phyloP scores from a whole-genome alignment of 1,140 invertebrate species.

The Oryctes rhinoceros region DNA sequence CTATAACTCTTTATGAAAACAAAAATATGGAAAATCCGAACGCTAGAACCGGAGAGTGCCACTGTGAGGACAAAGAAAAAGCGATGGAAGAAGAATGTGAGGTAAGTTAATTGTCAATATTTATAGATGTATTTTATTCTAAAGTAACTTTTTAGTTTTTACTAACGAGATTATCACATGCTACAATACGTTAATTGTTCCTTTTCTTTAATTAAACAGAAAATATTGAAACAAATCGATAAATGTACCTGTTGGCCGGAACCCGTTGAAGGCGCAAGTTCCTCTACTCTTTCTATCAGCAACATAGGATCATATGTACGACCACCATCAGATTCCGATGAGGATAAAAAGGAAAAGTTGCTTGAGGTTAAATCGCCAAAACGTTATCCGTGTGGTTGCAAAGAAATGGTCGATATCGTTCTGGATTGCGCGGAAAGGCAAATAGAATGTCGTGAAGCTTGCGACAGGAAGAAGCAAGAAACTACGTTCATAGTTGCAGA shows the following conservation, averaged over 20 bases:
- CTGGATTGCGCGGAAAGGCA: neutral
- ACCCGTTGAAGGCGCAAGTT: neutral
- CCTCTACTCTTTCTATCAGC: neutral
- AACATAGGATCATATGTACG: constrained; percentile 13
- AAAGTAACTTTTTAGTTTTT: no score
- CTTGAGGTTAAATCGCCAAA: constrained; percentile 33
- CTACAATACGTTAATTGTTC: no score
- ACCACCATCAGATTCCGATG: neutral
- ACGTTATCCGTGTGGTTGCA: constrained; percentile 26
- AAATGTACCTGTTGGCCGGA: constrained; percentile 33
- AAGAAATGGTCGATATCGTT: constrained; percentile 16
- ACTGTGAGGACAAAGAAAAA: neutral
- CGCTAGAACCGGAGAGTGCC: neutral
- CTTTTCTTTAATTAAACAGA: neutral
- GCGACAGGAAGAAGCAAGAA: constrained; percentile 2
- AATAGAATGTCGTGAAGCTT: neutral
- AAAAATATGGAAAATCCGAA: no score
- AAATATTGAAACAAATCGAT: neutral
- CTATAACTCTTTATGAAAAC: neutral
- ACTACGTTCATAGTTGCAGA: neutral
- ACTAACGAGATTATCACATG: no score
- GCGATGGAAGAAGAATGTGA: neutral
- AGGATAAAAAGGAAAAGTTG: neutral
- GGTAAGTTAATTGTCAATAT: no score
- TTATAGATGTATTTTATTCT: no score